phyloP scores from a whole-genome alignment of 2,113 vertebrate species.

The mouse (Mus musculus) region GRCm39 chr13:55222001-55222500 shows the following conservation, averaged over 20 bases:
- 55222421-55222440: slow-evolving; percentile 40
- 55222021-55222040: background rate
- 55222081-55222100: background rate
- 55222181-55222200: background rate
- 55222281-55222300: background rate
- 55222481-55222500: slow-evolving; percentile 37
- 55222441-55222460: background rate
- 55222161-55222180: background rate
- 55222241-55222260: background rate
- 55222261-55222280: background rate
- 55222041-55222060: background rate
- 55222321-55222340: background rate
- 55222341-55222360: background rate
- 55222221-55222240: background rate
- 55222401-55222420: slow-evolving; percentile 33
- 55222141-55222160: background rate
- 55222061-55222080: background rate
- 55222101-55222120: background rate
- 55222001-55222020: background rate
- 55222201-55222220: background rate
- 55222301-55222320: background rate
- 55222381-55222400: slow-evolving; percentile 36
- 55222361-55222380: background rate
- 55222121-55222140: background rate
- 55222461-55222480: background rate